Base-by-base conservation (phyloP, 1,140 invertebrate genomes). In the Cydia splendana region DNA sequence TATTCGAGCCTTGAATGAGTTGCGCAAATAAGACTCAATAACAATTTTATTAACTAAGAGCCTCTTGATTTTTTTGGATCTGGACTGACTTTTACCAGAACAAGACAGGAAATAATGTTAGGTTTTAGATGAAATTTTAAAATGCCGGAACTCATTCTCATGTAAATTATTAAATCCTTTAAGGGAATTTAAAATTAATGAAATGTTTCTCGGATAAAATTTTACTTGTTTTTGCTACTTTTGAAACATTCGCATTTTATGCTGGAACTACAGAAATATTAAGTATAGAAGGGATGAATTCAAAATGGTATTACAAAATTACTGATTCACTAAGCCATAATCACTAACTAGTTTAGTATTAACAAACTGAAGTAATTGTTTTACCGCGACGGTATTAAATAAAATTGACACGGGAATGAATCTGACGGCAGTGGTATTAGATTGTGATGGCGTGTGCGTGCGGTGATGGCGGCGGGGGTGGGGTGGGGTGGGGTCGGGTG, bases 401-500 rank as follows among this genome's bases (percentile, higher is more conserved):
- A n/a, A 53, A 18, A 75, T 20, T 18, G 71, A 51, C n/a, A 74
- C 30, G 30, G 20, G 65, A 5, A 69, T 69, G 4, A 69, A n/a
- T 34, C 6, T 9, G 1, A 13, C n/a, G 65, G 15, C 28, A 57
- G 28, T 34, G 65, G 65, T 4, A 30, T 30, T 6, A 12, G 9
- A 30, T 30, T 34, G 2, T 30, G 65, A 69, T 69, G 30, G 30
- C 28, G 12, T 42, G 65, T n/a, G 65, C 9, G 65, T 30, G 65
- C 28, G 10, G 20, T 28, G 10, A 65, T 20, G 65, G 65, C 10
- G 10, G 38, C 77, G 73, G 78, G 79, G 51, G 82, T 77, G 84
- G 82, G 77, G 65, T 53, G 80, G 75, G 75, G 38, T 78, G 73
- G 78, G 84, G 74, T 81, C 77, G 79, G 57, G 82, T 77, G 84